These are phyloP conservation scores for Eleginops maclovinus DNA, from an alignment of 2,113 vertebrate genomes.

Conservation along the genomic window DNA sequence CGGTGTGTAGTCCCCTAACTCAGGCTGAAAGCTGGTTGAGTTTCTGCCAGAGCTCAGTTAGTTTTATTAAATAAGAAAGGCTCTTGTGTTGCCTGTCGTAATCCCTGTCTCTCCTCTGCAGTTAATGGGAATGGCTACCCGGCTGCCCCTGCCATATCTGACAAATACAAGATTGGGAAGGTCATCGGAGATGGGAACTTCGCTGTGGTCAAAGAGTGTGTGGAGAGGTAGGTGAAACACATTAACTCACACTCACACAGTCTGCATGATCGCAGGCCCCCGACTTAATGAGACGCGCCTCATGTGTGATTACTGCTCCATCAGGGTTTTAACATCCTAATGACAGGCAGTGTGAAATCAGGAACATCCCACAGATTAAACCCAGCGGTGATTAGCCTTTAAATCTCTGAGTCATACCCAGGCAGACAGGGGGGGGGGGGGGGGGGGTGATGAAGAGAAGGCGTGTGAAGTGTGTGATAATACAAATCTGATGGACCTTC, in stretches of 20 bases:
- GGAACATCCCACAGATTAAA: conserved; percentile 53
- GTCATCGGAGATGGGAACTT: conserved; percentile 99
- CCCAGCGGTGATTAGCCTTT: conserved; percentile 48
- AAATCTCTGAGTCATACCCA: conserved; percentile 46
- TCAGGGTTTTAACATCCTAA: conserved; percentile 29
- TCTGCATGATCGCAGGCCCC: neutral
- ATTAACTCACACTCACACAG: neutral
- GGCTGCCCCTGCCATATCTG: conserved; percentile 85
- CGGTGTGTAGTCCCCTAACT: conserved; percentile 11
- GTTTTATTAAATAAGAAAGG: neutral
- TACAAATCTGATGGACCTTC: conserved; percentile 10
- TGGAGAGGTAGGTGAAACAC: conserved; percentile 87
- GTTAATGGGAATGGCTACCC: conserved; percentile 91
- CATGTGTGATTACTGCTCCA: conserved; percentile 8
- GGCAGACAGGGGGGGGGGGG: conserved; percentile 2
- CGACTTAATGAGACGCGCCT: conserved; percentile 11
- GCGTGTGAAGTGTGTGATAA: neutral
- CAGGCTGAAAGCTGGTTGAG: conserved; percentile 11
- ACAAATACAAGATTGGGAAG: conserved; percentile 96
- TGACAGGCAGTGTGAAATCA: conserved; percentile 34
- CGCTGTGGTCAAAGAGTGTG: conserved; percentile 95
- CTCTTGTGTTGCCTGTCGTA: neutral
- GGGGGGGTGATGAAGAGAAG: conserved; percentile 2
- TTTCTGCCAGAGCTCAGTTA: neutral
- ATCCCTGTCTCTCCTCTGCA: conserved; percentile 64